Conservation (phyloP, 2,797 vertebrate species). For the Malurus leucopterus region DNA sequence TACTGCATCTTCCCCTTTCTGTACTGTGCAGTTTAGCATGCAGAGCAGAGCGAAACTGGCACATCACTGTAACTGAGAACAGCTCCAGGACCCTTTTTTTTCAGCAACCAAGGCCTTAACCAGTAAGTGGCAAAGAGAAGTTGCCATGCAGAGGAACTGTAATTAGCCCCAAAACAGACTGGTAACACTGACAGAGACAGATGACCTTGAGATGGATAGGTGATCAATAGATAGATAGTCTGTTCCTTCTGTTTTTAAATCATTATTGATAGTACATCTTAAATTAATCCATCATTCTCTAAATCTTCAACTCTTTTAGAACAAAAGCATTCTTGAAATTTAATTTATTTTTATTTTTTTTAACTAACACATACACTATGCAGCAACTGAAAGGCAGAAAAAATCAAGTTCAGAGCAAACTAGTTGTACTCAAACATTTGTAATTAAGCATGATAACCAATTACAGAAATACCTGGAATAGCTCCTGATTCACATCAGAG, state of each 20-base stretch:
- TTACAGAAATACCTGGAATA: conserved; percentile 75
- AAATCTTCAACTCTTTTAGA: conserved; percentile 40
- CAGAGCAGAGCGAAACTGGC: neutral
- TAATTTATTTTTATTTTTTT: conserved; percentile 6
- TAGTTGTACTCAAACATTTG: conserved; percentile 68
- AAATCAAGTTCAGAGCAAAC: conserved; percentile 67
- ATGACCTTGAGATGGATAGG: conserved; percentile 6
- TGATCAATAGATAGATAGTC: conserved; percentile 35
- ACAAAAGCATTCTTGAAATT: conserved; percentile 7
- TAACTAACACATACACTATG: conserved; percentile 1
- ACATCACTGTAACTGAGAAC: neutral
- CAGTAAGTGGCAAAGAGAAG: neutral
- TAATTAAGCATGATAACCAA: conserved; percentile 76
- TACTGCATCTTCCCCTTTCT: neutral
- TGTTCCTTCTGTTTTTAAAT: conserved; percentile 36
- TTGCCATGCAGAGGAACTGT: neutral
- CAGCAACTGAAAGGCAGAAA: conserved; percentile 45
- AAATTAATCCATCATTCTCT: conserved; percentile 57
- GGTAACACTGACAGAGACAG: neutral
- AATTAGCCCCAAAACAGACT: conserved; percentile 17
- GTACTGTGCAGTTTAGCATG: neutral
- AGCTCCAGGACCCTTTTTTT: neutral
- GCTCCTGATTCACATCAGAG: conserved; percentile 70
- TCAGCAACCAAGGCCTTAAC: neutral
- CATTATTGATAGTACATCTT: conserved; percentile 41